Conservation (phyloP, 2,888 invertebrate genomes). For the Ochropacha duplaris region DNA sequence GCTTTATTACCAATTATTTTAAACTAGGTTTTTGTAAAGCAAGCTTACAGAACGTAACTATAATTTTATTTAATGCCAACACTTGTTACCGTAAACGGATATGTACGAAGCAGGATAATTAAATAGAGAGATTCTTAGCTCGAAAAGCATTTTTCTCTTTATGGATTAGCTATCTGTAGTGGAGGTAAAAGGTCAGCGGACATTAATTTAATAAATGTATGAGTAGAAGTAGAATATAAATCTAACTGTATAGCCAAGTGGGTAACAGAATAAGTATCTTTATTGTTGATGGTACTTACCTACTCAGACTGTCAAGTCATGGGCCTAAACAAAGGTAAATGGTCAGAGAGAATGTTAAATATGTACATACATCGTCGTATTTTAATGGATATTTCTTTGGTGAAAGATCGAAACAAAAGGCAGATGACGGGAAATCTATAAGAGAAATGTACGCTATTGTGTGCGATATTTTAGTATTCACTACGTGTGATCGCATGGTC, state of each 20-base stretch:
- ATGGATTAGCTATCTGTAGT: too few species aligned
- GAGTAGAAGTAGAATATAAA: too few species aligned
- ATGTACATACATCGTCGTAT: slow-evolving; percentile 6
- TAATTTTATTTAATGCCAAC: too few species aligned
- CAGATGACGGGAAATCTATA: slow-evolving; percentile 43
- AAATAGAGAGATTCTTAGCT: too few species aligned
- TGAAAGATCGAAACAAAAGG: slow-evolving; percentile 28
- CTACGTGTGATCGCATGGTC: slow-evolving; percentile 42
- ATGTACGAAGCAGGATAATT: too few species aligned
- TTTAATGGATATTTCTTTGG: slow-evolving; percentile 7
- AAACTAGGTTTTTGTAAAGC: not conserved
- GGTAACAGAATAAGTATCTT: not conserved
- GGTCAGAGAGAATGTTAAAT: slow-evolving; percentile 7
- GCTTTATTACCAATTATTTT: not conserved
- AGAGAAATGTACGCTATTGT: slow-evolving; percentile 61
- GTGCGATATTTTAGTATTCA: slow-evolving; percentile 54
- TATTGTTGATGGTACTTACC: not conserved
- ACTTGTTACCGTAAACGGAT: too few species aligned
- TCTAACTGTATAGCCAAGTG: not conserved
- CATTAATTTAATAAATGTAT: too few species aligned
- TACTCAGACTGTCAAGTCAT: not conserved
- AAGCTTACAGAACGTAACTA: not conserved
- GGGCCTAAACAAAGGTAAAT: not conserved
- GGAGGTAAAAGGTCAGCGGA: too few species aligned
- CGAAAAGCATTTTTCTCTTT: too few species aligned